These are phyloP conservation scores for Manis pentadactyla DNA, from an alignment of 2,797 vertebrate species.

Conservation along the genomic window DNA sequence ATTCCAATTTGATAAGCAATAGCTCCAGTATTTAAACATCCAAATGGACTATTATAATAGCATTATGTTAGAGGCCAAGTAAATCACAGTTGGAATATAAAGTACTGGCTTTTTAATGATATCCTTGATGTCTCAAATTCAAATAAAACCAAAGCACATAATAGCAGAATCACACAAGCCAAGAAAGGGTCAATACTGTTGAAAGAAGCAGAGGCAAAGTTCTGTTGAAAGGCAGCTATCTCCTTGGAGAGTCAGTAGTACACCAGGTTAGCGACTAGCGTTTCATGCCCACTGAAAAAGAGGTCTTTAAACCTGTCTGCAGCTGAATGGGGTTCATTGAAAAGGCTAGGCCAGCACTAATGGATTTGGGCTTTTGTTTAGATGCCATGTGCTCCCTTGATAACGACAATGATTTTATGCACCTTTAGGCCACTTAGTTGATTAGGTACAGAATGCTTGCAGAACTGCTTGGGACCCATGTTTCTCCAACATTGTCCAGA, in stretches of 20 bases:
- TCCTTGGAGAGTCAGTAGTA: not conserved
- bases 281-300: not conserved
- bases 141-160: not conserved
- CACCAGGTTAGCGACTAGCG: not conserved
- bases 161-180: not conserved
- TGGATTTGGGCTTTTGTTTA: not conserved
- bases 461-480: not conserved
- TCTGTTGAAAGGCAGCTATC: not conserved
- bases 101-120: not conserved
- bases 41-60: not conserved
- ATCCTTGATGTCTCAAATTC: not conserved
- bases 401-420: not conserved
- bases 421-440: not conserved
- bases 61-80: not conserved
- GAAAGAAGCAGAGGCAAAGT: not conserved
- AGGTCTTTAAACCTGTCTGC: not conserved
- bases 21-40: not conserved
- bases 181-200: not conserved
- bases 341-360: not conserved
- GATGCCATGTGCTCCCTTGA: not conserved
- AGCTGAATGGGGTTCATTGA: not conserved
- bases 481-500: not conserved
- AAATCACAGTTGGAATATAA: not conserved
- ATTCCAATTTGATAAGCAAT: not conserved
- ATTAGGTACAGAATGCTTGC: not conserved